Conservation (phyloP, 2,888 invertebrate species). For the Tupiocoris notatus region DNA sequence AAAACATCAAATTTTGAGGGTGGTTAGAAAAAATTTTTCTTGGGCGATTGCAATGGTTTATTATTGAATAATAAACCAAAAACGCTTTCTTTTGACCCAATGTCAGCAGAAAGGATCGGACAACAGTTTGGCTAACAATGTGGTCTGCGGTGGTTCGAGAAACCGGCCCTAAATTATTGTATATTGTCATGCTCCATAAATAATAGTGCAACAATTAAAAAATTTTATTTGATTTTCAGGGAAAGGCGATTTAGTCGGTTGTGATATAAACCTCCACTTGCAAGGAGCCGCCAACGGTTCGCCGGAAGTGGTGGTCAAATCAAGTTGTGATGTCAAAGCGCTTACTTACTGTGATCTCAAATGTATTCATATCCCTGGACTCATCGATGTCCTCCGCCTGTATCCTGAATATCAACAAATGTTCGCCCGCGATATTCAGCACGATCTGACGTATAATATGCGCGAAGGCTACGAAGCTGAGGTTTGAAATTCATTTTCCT, state of each 20-base stretch:
- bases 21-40: too few relatives aligned
- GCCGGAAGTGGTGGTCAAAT: slow-evolving; percentile 80
- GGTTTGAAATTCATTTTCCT: slow-evolving; percentile 58
- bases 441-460: slow-evolving; percentile 91
- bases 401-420: slow-evolving; percentile 95
- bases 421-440: slow-evolving; percentile 90
- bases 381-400: slow-evolving; percentile 81
- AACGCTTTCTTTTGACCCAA: too few relatives aligned
- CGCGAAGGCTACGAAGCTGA: slow-evolving; percentile 90
- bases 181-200: too few relatives aligned
- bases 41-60: too few relatives aligned
- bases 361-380: slow-evolving; percentile 86
- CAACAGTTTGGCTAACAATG: too few relatives aligned
- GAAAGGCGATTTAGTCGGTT: slow-evolving; percentile 93
- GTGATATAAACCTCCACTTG: slow-evolving; percentile 82
- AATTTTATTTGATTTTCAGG: slow-evolving; percentile 68
- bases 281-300: slow-evolving; percentile 57
- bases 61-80: too few relatives aligned
- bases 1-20: too few relatives aligned
- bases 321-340: slow-evolving; percentile 90
- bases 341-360: slow-evolving; percentile 95
- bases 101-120: too few relatives aligned
- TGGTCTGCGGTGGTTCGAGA: too few relatives aligned
- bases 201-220: too few relatives aligned
- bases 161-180: too few relatives aligned